Conservation (phyloP, 2,888 invertebrate species). For the Girardia tigrina region DNA sequence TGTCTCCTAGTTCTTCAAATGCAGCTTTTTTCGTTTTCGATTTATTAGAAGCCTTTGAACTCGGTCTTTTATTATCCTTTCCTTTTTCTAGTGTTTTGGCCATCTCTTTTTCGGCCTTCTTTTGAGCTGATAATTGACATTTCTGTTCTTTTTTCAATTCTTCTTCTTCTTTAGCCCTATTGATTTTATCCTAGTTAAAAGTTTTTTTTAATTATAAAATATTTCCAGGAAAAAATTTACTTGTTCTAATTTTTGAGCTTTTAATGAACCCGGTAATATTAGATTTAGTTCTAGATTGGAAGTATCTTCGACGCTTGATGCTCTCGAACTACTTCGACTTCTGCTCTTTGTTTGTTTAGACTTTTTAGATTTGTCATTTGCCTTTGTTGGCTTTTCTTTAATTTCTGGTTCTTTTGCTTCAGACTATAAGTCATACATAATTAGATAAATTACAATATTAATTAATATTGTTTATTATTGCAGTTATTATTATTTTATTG, state of each 20-base stretch:
- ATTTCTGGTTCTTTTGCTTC: too few relatives aligned
- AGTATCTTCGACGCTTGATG: constrained; percentile 41
- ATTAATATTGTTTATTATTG: too few relatives aligned
- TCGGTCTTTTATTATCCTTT: constrained; percentile 39
- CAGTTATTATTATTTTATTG: too few relatives aligned
- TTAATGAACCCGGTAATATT: constrained; percentile 44
- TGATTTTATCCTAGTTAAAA: constrained; percentile 40
- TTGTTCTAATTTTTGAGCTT: constrained; percentile 44
- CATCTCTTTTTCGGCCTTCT: constrained; percentile 37
- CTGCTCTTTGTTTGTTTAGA: neutral
- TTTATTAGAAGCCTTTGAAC: constrained; percentile 43
- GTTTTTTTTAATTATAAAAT: too few relatives aligned
- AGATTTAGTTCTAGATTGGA: constrained; percentile 39
- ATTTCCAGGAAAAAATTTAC: too few relatives aligned
- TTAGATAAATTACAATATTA: too few relatives aligned
- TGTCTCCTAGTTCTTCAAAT: constrained; percentile 35
- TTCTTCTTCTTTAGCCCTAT: constrained; percentile 45
- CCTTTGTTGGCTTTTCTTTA: too few relatives aligned
- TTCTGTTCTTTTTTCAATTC: constrained; percentile 42
- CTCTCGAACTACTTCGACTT: constrained; percentile 41
- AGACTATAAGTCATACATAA: too few relatives aligned
- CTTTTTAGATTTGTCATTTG: too few relatives aligned
- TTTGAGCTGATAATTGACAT: constrained; percentile 41
- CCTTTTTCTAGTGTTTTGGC: constrained; percentile 40
- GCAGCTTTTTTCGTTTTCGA: constrained; percentile 40